phyloP scores from a whole-genome alignment of 2,113 vertebrate species.

The Burhinus bistriatus region DNA sequence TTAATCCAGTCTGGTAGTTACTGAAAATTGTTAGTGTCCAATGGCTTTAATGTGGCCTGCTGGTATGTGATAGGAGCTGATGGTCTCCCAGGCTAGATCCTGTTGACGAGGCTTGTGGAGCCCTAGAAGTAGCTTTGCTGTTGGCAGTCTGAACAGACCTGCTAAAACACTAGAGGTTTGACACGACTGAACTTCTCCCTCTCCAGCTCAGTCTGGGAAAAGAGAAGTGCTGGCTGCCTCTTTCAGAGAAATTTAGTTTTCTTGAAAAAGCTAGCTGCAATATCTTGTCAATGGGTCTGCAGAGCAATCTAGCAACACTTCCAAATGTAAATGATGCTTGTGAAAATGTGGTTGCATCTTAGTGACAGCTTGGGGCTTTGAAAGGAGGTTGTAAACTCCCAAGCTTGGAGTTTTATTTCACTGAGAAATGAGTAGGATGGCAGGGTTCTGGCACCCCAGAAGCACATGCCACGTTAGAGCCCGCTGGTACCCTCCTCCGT shows the following conservation, averaged over 20 bases:
- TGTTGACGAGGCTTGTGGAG: not conserved
- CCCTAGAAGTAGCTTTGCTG: not conserved
- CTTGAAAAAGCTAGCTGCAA: not conserved
- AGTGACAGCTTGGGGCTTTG: not conserved
- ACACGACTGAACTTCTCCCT: not conserved
- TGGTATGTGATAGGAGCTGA: not conserved
- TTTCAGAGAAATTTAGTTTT: not conserved
- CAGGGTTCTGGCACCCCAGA: not conserved
- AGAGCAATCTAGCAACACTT: not conserved
- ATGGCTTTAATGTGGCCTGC: not conserved
- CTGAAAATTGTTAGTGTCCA: not conserved
- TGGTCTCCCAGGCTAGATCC: not conserved
- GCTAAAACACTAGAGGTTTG: not conserved
- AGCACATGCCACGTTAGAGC: accelerated
- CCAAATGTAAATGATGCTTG: not conserved
- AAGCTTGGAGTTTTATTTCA: not conserved
- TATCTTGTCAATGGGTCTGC: not conserved
- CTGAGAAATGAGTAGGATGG: not conserved
- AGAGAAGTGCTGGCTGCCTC: not conserved
- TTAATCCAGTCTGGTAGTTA: not conserved
- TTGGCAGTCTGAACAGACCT: not conserved
- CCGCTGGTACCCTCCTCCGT: accelerated
- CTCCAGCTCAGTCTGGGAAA: not conserved
- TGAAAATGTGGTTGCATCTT: not conserved
- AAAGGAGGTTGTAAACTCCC: not conserved